Evolutionary conservation across 2,888 invertebrate genomes (phyloP).

Genomic region (Lasioglossum vierecki): DNA sequence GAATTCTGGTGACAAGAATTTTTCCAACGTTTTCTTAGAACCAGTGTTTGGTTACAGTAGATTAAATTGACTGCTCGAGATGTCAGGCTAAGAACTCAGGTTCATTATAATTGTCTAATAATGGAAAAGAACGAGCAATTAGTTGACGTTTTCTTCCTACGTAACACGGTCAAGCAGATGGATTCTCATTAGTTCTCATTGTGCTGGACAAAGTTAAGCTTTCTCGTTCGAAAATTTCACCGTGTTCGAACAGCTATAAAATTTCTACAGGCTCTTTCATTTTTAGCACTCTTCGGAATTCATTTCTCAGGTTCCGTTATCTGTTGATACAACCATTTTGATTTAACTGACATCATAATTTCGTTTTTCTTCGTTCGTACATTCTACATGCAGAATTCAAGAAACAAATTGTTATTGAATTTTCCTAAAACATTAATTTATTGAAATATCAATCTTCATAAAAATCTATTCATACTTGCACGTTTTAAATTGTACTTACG

Average conservation of each 20-base stretch:
- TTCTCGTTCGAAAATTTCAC: constrained; percentile 52
- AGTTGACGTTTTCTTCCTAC: background rate
- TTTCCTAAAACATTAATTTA: background rate
- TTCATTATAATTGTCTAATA: background rate
- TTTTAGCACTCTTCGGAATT: background rate
- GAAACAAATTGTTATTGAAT: background rate
- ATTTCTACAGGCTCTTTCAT: constrained; percentile 7
- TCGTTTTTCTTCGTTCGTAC: too few species aligned
- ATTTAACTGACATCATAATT: constrained; percentile 19
- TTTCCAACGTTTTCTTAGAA: background rate
- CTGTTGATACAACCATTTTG: background rate
- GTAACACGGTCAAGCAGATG: constrained; percentile 34
- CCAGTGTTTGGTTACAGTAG: background rate
- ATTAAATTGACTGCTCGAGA: background rate
- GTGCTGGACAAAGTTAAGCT: constrained; percentile 19
- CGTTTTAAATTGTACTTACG: background rate
- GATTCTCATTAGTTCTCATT: background rate
- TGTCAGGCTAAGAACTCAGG: background rate
- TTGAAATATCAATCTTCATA: background rate
- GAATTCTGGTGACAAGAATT: constrained; percentile 19
- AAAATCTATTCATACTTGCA: too few species aligned
- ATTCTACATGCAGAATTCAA: background rate
- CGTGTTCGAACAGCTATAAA: constrained; percentile 22
- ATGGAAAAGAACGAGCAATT: background rate
- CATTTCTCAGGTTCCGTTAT: background rate